Evolutionary conservation across 2,888 invertebrate species (phyloP).

Genomic region (Reticulitermes lucifugus): DNA sequence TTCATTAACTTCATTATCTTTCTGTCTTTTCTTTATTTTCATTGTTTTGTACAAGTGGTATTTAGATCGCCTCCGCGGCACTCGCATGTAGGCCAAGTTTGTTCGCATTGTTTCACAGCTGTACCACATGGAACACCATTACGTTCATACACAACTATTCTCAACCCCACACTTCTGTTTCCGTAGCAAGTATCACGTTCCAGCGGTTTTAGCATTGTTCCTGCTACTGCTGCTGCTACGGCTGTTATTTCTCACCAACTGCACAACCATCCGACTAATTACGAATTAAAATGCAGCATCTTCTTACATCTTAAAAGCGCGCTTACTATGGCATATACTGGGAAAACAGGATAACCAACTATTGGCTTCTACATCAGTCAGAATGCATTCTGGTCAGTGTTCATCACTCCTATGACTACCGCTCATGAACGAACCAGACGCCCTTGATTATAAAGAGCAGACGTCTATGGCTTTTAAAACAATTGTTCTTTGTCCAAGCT

Average conservation of each 20-base stretch:
- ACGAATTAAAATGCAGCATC: not conserved
- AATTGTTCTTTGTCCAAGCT: not conserved
- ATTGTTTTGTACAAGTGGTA: too few species aligned
- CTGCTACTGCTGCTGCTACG: not conserved
- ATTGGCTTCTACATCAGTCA: not conserved
- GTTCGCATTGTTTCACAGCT: not conserved
- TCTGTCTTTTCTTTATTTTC: too few species aligned
- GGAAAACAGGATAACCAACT: too few species aligned
- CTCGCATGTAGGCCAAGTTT: too few species aligned
- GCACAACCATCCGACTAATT: not conserved
- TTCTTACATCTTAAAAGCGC: not conserved
- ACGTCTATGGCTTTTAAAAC: not conserved
- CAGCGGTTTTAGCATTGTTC: not conserved
- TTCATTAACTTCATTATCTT: too few species aligned
- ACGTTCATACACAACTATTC: not conserved
- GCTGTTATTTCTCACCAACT: not conserved
- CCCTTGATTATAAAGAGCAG: not conserved
- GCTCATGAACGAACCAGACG: slow-evolving; percentile 5
- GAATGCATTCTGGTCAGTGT: not conserved
- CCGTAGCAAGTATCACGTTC: not conserved
- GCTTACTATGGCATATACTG: too few species aligned
- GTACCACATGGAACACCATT: not conserved
- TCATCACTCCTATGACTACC: not conserved
- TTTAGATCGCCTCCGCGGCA: too few species aligned
- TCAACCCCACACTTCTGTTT: not conserved